A percentile compares a stretch with the other conserved stretches of the same genome.
These are phyloP conservation scores for Automeris io DNA, from an alignment of 2,888 invertebrate genomes.

Conservation along the genomic window DNA sequence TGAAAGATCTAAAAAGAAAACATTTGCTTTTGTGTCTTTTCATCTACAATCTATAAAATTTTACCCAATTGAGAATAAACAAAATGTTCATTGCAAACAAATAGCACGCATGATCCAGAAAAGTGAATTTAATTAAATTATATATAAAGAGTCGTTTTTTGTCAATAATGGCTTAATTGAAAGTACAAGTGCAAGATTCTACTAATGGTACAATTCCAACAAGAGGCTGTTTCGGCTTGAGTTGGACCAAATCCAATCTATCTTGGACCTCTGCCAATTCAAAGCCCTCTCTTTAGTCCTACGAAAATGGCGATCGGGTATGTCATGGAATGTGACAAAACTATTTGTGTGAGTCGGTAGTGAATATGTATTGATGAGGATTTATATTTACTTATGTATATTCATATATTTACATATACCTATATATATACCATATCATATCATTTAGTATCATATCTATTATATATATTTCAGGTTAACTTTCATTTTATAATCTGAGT, in stretches of 20 bases:
- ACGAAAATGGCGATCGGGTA: conserved; percentile 28
- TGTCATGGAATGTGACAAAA: conserved; percentile 27
- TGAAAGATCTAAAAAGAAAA: no score
- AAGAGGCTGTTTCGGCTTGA: conserved; percentile 35
- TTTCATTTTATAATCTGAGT: no score
- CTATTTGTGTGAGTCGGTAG: conserved; percentile 17
- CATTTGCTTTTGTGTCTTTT: no score
- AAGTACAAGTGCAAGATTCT: conserved; percentile 39
- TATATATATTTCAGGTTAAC: no score
- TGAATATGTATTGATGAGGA: conserved; percentile 14
- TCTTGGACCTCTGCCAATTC: conserved; percentile 44
- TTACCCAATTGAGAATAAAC: no score
- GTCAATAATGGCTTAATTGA: conserved; percentile 19
- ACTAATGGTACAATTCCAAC: conserved; percentile 42
- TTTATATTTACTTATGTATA: no score
- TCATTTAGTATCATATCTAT: no score
- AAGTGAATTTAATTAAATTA: background rate
- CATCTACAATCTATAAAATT: no score
- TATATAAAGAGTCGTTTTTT: conserved; percentile 4
- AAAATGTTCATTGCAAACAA: no score
- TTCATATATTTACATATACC: no score
- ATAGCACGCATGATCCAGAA: no score
- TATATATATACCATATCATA: no score
- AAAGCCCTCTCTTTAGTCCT: conserved; percentile 39
- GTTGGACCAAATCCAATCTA: conserved; percentile 46